A percentile compares a stretch with the other conserved stretches of the same genome.
These are phyloP conservation scores for Germaria angustata DNA, from an alignment of 2,888 invertebrate genomes.

Conservation along the genomic window DNA sequence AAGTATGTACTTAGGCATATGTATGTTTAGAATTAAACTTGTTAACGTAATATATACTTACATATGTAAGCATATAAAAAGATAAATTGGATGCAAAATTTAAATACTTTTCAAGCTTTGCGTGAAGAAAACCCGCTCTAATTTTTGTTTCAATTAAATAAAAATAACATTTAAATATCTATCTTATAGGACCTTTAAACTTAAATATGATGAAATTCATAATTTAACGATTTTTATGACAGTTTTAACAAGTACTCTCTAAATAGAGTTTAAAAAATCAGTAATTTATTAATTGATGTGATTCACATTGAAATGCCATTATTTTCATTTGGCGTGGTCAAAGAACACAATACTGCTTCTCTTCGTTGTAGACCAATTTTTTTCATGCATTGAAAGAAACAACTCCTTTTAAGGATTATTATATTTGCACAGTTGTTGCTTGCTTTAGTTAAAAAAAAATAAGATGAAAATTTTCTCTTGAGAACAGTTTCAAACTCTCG, in stretches of 20 bases:
- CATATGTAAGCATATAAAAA: too few species aligned
- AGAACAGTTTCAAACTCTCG: slow-evolving; percentile 33
- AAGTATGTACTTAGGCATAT: too few species aligned
- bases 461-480: neutral
- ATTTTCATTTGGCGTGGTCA: neutral
- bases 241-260: neutral
- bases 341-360: neutral
- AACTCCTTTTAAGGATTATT: slow-evolving; percentile 44
- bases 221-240: neutral
- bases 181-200: neutral
- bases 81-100: too few species aligned
- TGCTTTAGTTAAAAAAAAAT: slow-evolving; percentile 13
- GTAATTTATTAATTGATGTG: slow-evolving; percentile 2
- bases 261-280: neutral
- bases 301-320: neutral
- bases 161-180: too few species aligned
- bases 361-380: neutral
- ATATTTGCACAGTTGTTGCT: slow-evolving; percentile 39
- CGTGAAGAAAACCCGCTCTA: too few species aligned
- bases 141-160: too few species aligned
- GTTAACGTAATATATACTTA: too few species aligned
- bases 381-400: neutral
- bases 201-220: neutral
- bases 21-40: too few species aligned
- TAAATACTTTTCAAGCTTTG: too few species aligned